Percentiles rank a stretch among this genome's conserved stretches.
Evolutionary conservation across 2,113 vertebrate genomes (phyloP).

Genomic region (Phaethornis superciliosus): DNA sequence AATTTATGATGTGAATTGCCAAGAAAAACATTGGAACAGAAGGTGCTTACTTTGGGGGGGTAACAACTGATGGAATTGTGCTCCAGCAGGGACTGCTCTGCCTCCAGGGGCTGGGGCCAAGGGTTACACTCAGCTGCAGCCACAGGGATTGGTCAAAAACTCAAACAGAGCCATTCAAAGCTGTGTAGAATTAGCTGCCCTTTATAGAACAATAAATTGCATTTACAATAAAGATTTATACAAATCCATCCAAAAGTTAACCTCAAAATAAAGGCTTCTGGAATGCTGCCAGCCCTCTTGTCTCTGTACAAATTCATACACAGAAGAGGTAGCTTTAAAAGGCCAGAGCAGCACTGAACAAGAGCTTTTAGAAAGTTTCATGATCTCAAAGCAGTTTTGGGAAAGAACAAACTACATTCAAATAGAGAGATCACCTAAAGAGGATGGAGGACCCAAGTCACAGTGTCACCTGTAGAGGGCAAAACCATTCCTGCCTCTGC

Average conservation of each 20-base stretch:
- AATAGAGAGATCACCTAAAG: no score
- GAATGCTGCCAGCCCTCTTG: background rate
- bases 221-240: conserved; percentile 27
- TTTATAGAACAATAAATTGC: conserved; percentile 49
- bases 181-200: background rate
- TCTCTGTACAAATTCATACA: conserved; percentile 25
- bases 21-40: rapidly evolving
- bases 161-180: background rate
- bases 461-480: rapidly evolving
- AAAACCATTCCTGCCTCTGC: background rate
- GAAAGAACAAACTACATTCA: background rate
- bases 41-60: rapidly evolving
- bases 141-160: background rate
- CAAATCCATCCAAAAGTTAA: conserved; percentile 23
- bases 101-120: no score
- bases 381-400: background rate
- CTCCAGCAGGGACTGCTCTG: no score
- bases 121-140: no score
- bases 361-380: background rate
- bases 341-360: background rate
- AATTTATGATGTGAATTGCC: no score
- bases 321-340: conserved; percentile 32
- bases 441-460: background rate
- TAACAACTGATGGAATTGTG: background rate
- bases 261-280: conserved; percentile 35